Percentiles rank a stretch among this genome's conserved stretches.
These are phyloP conservation scores for Coreoperca whiteheadi DNA, from an alignment of 2,113 vertebrate genomes.

Conservation along the genomic window DNA sequence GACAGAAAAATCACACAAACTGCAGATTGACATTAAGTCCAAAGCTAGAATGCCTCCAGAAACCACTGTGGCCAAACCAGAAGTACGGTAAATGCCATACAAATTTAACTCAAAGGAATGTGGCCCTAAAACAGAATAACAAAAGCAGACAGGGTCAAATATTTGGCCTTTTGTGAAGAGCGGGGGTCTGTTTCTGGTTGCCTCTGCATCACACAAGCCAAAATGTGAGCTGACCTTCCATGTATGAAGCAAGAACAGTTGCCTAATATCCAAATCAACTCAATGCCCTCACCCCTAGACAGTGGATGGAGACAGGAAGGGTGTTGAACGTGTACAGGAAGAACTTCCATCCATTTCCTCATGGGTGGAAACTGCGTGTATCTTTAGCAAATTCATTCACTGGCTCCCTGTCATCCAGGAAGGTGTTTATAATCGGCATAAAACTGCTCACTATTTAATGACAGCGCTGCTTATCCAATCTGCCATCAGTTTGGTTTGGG, in stretches of 20 bases:
- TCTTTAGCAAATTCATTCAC: constrained; percentile 46
- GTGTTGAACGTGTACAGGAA: constrained; percentile 65
- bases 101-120: constrained; percentile 56
- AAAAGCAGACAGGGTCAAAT: constrained; percentile 68
- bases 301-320: constrained; percentile 78
- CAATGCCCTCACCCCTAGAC: constrained; percentile 58
- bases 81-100: constrained; percentile 38
- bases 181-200: constrained; percentile 41
- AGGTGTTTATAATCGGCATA: constrained; percentile 27
- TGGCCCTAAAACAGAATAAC: constrained; percentile 42
- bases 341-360: constrained; percentile 69
- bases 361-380: constrained; percentile 50
- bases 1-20: constrained; percentile 15
- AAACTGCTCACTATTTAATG: background rate
- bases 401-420: constrained; percentile 44
- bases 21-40: background rate
- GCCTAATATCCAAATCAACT: constrained; percentile 44
- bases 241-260: constrained; percentile 29
- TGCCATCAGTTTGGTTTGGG: constrained; percentile 3
- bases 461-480: background rate
- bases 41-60: background rate
- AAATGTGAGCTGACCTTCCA: constrained; percentile 14
- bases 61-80: constrained; percentile 17
- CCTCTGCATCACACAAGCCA: constrained; percentile 31
- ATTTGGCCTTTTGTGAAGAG: constrained; percentile 65